Percentiles rank a stretch among this genome's conserved stretches.
phyloP scores from a whole-genome alignment of 2,888 invertebrate genomes.

The Tethea ocularis region DNA sequence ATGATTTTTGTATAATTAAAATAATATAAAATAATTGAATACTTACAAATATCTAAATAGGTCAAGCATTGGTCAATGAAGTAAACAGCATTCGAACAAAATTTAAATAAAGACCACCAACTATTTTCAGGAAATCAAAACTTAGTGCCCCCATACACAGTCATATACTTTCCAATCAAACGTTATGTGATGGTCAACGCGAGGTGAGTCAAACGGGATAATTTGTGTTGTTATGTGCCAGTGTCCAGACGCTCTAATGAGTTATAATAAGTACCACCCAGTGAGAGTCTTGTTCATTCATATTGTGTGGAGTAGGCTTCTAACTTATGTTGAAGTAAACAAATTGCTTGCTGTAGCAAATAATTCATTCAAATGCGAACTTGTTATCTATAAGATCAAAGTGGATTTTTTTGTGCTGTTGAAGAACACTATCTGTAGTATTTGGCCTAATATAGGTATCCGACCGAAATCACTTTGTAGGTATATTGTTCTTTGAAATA shows the following conservation, averaged over 20 bases:
- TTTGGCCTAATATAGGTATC: no score
- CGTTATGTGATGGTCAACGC: conserved; percentile 2
- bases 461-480: no score
- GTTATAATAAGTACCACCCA: conserved; percentile 69
- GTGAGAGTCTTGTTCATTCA: conserved; percentile 29
- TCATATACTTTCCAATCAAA: conserved; percentile 1
- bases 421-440: no score
- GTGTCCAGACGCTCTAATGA: conserved; percentile 67
- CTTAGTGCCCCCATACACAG: neutral
- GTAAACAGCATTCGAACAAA: neutral
- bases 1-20: no score
- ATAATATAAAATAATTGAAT: no score
- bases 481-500: no score
- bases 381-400: no score
- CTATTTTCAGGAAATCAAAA: neutral
- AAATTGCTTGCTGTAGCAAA: no score
- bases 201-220: conserved; percentile 46
- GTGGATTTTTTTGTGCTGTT: no score
- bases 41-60: no score
- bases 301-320: conserved; percentile 40
- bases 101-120: conserved; percentile 3
- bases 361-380: no score
- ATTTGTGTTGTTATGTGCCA: conserved; percentile 59
- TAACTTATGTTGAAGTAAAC: no score
- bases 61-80: neutral